Base-by-base conservation (phyloP, 2,113 vertebrate species). In the Zosterops japonicus region DNA sequence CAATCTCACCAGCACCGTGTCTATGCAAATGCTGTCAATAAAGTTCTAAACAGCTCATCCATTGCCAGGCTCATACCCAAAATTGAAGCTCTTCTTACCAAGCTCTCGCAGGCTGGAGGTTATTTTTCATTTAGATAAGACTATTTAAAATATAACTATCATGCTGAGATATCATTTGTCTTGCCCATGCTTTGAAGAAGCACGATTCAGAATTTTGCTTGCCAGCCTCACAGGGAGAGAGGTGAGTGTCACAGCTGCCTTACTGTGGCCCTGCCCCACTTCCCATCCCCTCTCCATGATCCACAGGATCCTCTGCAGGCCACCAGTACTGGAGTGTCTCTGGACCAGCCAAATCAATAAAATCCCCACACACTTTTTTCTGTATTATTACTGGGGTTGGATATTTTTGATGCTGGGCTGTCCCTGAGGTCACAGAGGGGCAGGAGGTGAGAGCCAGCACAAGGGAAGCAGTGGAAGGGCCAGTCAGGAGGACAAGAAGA, bases 51-150 rank as follows among this genome's bases (percentile, higher is more conserved):
- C 78, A 96, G 88, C 92, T 96, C 93, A 33, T 91, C 96, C 95
- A 90, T 97, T 97, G 95, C 87, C 89, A 94, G 93, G 96, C 82
- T 93, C 89, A 88, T 18, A 76, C 85, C 16, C 35, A 95, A 97
- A 97, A 97, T 36, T 97, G 95, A 94, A 96, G 93, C 90, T 87
- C 87, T 96, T 96, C 96, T 96, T 94, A 92, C 95, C 83, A 75
- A 83, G 90, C 52, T 95, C 95, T 77, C 85, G 87, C 90, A 95
- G 83, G 76, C 88, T 94, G 83, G 39, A 92, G 49, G 53, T 91
- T 97, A 96, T 98, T 98, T 98, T 97, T 97, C 95, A 81, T 97
- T 97, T 96, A 87, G 96, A 97, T 97, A 97, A 95, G 91, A 55
- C 70, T 92, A 87, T 80, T 97, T 96, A 97, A 98, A 97, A 95